Percentiles rank a stretch among this genome's conserved stretches.
Conservation (phyloP, 2,113 vertebrate genomes). For the Chamaea fasciata region DNA sequence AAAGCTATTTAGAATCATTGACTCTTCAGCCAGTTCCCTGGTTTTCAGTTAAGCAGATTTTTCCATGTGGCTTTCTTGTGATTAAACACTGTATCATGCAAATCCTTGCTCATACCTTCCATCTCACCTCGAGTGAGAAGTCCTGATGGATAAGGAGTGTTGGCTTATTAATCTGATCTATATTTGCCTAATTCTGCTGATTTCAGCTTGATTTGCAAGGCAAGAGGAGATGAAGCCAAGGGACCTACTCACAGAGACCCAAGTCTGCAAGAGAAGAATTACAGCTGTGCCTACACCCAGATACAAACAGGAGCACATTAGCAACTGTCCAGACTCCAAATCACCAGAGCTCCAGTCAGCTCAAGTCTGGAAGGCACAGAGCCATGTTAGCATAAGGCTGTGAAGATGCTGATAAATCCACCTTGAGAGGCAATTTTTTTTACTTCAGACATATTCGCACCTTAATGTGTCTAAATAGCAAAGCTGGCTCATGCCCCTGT, state of each 20-base stretch:
- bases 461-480: not conserved
- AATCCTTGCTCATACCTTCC: not conserved
- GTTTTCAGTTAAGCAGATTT: slow-evolving; percentile 13
- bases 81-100: slow-evolving; percentile 7
- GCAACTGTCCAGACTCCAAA: not conserved
- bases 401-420: not conserved
- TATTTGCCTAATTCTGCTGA: not conserved
- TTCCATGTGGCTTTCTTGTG: slow-evolving; percentile 20
- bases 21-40: slow-evolving; percentile 21
- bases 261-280: not conserved
- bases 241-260: not conserved
- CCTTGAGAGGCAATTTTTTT: not conserved
- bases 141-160: not conserved
- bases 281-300: not conserved
- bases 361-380: not conserved
- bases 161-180: not conserved
- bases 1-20: slow-evolving; percentile 45
- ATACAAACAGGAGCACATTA: not conserved
- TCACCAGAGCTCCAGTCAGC: not conserved
- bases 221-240: not conserved
- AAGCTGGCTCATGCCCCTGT: not conserved
- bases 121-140: not conserved
- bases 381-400: not conserved
- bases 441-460: not conserved
- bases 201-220: not conserved